Percentiles rank a stretch among this genome's conserved stretches.
phyloP scores from a whole-genome alignment of 2,797 vertebrate species.

The Enoplosus armatus region DNA sequence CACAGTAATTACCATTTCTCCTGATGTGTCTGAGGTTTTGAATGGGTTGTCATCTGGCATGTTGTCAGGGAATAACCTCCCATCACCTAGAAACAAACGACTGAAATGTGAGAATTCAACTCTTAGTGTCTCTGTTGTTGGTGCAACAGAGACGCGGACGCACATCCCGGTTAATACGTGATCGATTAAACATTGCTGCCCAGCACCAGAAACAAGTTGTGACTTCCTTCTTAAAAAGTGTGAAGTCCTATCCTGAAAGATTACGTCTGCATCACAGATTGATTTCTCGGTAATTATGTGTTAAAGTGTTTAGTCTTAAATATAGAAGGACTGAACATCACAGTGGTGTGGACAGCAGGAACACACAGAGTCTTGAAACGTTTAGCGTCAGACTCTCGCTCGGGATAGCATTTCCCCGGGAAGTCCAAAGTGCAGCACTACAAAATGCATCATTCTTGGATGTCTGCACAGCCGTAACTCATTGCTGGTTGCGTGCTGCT shows the following conservation, averaged over 20 bases:
- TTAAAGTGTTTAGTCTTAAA: background rate
- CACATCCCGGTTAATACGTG: background rate
- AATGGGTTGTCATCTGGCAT: constrained; percentile 39
- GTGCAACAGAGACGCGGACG: background rate
- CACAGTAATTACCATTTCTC: constrained; percentile 48
- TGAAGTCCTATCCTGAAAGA: background rate
- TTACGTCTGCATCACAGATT: background rate
- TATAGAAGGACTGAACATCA: background rate
- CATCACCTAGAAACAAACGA: constrained; percentile 31
- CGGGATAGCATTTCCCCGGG: constrained; percentile 19
- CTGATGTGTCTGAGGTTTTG: constrained; percentile 44
- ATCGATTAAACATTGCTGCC: background rate
- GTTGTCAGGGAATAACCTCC: constrained; percentile 40
- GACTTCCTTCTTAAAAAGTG: background rate
- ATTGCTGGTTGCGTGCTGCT: background rate
- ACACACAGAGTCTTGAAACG: background rate
- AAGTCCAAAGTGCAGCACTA: constrained; percentile 13
- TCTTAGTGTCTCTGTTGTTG: background rate
- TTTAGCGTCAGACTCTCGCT: background rate
- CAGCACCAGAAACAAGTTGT: background rate
- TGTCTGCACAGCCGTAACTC: background rate
- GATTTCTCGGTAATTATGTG: background rate
- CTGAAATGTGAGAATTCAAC: constrained; percentile 32
- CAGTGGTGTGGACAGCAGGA: background rate
- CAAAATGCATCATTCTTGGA: constrained; percentile 18